Conservation (phyloP, 2,797 vertebrate species). For the Sebastes hubbsi region DNA sequence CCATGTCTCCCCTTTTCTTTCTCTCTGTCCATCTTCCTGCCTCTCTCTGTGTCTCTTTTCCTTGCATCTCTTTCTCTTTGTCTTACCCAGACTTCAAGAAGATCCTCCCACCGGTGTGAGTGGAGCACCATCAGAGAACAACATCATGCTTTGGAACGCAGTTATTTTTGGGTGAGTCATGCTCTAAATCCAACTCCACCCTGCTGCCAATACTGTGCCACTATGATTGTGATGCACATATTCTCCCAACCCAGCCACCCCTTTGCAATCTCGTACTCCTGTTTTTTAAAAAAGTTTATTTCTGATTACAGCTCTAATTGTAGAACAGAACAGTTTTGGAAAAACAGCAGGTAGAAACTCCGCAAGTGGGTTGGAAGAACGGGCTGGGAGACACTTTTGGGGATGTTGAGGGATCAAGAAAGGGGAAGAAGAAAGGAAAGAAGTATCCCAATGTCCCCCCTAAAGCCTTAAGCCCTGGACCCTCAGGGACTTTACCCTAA, state of each 20-base stretch:
- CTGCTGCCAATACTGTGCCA: slow-evolving; percentile 34
- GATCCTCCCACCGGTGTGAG: slow-evolving; percentile 99
- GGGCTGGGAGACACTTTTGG: background rate
- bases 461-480: too few relatives aligned
- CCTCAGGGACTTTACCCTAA: too few relatives aligned
- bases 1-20: background rate
- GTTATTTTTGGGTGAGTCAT: slow-evolving; percentile 98
- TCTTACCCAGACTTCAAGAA: slow-evolving; percentile 92
- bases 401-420: background rate
- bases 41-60: background rate
- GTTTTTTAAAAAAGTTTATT: background rate
- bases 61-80: background rate
- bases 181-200: slow-evolving; percentile 58
- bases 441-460: background rate
- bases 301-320: slow-evolving; percentile 27
- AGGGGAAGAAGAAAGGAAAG: background rate
- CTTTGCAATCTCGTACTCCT: background rate
- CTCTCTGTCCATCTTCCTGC: background rate
- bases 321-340: slow-evolving; percentile 10
- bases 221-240: slow-evolving; percentile 45
- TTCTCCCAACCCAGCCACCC: background rate
- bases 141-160: slow-evolving; percentile 99
- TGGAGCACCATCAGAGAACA: slow-evolving; percentile 98
- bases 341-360: slow-evolving; percentile 15
- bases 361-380: slow-evolving; percentile 4